These are phyloP conservation scores for Smithornis capensis DNA, from an alignment of 2,113 vertebrate genomes.

Conservation along the genomic window DNA sequence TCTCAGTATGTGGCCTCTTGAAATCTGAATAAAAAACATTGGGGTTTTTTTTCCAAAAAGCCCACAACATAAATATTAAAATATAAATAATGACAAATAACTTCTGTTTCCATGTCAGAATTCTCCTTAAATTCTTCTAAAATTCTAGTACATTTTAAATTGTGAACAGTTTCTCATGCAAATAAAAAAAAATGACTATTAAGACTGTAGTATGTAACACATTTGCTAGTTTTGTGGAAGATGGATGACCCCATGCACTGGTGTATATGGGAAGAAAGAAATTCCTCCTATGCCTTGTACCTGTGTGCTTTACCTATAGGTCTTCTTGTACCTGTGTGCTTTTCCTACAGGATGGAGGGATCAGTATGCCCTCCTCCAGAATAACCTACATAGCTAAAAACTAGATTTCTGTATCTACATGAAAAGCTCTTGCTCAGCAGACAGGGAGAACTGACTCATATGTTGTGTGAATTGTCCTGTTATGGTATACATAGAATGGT, in stretches of 20 bases:
- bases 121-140: background rate
- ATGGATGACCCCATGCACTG: background rate
- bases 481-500: background rate
- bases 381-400: background rate
- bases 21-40: background rate
- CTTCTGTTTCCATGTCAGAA: background rate
- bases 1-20: background rate
- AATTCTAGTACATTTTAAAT: background rate
- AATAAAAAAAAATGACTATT: background rate
- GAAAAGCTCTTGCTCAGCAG: background rate
- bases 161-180: background rate
- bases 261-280: background rate
- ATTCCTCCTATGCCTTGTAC: background rate
- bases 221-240: background rate
- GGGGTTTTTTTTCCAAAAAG: background rate
- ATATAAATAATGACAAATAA: background rate
- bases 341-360: background rate
- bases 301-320: background rate
- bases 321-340: background rate
- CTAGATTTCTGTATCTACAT: fast-evolving
- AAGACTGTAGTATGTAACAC: background rate
- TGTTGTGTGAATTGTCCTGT: background rate
- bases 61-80: background rate
- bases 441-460: background rate
- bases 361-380: background rate